phyloP scores from a whole-genome alignment of 2,797 vertebrate species.

The Buceros bicornis region DNA sequence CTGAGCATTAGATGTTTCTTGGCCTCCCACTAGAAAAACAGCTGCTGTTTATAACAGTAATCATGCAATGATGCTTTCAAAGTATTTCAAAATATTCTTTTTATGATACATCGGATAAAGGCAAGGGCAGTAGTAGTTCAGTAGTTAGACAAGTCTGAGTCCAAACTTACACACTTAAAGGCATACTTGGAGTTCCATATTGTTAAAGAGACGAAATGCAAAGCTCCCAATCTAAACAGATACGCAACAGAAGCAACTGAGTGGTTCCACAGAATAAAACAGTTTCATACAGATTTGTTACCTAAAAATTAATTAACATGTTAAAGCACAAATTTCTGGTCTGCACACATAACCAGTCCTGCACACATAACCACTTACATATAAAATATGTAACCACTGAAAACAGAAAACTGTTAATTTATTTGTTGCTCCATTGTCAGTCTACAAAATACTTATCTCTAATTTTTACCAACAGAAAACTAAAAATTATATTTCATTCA shows the following conservation, averaged over 20 bases:
- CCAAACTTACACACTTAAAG: background rate
- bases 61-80: background rate
- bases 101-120: background rate
- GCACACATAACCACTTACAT: background rate
- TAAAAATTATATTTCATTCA: background rate
- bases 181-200: background rate
- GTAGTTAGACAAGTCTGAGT: background rate
- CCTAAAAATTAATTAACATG: background rate
- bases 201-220: background rate
- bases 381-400: background rate
- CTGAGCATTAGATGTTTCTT: background rate
- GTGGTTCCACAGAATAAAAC: background rate
- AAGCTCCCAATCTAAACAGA: background rate
- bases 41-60: background rate
- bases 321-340: background rate
- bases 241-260: fast-evolving
- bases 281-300: background rate
- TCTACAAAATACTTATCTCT: background rate
- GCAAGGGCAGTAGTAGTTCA: background rate
- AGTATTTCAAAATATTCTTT: background rate
- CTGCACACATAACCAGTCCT: background rate
- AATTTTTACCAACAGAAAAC: background rate
- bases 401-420: background rate
- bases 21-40: background rate
- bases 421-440: background rate